Evolutionary conservation across 1,140 invertebrate genomes (phyloP).

Genomic region (Luehdorfia chinensis): DNA sequence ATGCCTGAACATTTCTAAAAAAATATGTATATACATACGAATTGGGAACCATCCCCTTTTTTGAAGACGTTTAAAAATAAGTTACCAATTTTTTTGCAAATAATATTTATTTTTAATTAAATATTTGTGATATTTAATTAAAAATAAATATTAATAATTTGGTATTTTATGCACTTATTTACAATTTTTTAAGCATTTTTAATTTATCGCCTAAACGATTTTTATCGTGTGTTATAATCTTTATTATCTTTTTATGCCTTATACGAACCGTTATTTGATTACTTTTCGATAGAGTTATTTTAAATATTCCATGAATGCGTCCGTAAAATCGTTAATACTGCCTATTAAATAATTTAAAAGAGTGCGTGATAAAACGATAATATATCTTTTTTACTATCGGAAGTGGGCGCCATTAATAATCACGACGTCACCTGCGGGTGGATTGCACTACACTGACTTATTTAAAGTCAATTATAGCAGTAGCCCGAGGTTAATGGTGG

Average conservation of each 20-base stretch:
- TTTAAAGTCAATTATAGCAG: slow-evolving; percentile 44
- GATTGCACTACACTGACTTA: slow-evolving; percentile 26
- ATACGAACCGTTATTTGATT: no score
- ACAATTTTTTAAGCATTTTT: no score
- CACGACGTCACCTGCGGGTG: slow-evolving; percentile 26
- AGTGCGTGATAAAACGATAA: slow-evolving; percentile 27
- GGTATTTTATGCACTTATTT: no score
- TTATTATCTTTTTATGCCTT: no score
- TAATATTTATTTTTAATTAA: neutral
- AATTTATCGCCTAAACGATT: no score
- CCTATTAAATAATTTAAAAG: slow-evolving; percentile 13
- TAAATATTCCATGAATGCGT: no score
- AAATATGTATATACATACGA: no score
- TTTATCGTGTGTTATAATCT: no score
- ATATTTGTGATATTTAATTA: neutral
- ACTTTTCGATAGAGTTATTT: no score
- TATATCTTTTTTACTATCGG: slow-evolving; percentile 35
- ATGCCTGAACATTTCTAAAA: no score
- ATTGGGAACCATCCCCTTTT: no score
- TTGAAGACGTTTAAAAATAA: no score
- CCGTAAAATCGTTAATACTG: slow-evolving; percentile 3
- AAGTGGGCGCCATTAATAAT: slow-evolving; percentile 39
- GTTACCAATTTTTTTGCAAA: neutral
- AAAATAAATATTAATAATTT: neutral
- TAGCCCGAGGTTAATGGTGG: slow-evolving; percentile 42